Evolutionary conservation across 2,888 invertebrate species (phyloP).

Genomic region (Thereva nobilitata): DNA sequence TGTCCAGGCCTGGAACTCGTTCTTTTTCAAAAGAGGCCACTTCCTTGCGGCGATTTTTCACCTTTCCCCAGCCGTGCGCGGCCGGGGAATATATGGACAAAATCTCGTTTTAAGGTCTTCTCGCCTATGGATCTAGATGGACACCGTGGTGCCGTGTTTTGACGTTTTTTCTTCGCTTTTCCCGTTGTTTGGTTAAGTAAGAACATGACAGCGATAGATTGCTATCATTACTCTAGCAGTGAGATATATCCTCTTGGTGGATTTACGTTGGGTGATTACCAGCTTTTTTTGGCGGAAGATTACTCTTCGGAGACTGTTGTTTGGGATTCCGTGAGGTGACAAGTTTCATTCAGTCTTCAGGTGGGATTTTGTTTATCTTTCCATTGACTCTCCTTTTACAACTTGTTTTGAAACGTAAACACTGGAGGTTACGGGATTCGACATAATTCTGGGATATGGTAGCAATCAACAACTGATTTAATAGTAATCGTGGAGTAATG

Average conservation of each 20-base stretch:
- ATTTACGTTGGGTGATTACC: slow-evolving; percentile 31
- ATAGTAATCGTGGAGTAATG: no score
- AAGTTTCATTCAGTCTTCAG: no score
- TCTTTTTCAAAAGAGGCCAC: slow-evolving; percentile 12
- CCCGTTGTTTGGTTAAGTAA: slow-evolving; percentile 31
- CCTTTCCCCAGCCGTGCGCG: slow-evolving; percentile 7
- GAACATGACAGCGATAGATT: slow-evolving; percentile 32
- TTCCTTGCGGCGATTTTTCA: slow-evolving; percentile 25
- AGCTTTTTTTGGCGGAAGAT: slow-evolving; percentile 24
- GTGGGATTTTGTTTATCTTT: no score
- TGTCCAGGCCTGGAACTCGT: slow-evolving; percentile 29
- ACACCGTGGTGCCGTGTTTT: slow-evolving; percentile 29
- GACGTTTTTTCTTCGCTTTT: slow-evolving; percentile 16
- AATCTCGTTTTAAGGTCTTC: slow-evolving; percentile 28
- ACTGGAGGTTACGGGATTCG: no score
- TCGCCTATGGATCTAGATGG: slow-evolving; percentile 27
- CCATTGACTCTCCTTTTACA: no score
- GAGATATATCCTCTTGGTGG: slow-evolving; percentile 21
- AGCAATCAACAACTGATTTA: no score
- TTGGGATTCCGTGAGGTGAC: no score
- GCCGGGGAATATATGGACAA: slow-evolving; percentile 31
- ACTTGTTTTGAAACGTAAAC: no score
- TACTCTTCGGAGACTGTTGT: slow-evolving; percentile 4
- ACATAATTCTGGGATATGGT: no score
- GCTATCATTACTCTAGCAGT: slow-evolving; percentile 31